A percentile compares a stretch with the other conserved stretches of the same genome.
phyloP scores from a whole-genome alignment of 1,140 invertebrate species.

The Leptonema lineaticorne region DNA sequence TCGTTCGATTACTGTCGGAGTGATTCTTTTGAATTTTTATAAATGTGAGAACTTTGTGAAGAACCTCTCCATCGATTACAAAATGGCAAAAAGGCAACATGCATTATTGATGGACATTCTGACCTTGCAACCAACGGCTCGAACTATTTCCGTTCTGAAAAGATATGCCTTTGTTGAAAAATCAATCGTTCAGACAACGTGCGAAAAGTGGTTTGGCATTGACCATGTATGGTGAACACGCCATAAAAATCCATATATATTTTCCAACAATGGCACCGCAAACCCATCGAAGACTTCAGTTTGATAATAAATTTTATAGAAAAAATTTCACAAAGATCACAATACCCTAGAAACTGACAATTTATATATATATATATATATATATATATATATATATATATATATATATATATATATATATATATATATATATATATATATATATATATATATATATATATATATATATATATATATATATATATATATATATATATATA shows the following conservation, averaged over 20 bases:
- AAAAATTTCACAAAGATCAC: background rate
- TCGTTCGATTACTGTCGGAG: no score
- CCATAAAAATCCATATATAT: background rate
- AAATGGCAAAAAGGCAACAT: background rate
- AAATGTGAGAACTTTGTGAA: background rate
- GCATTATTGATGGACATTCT: background rate
- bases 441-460: background rate
- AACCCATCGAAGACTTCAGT: background rate
- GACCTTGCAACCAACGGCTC: constrained; percentile 1
- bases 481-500: background rate
- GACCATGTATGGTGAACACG: constrained; percentile 1
- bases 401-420: background rate
- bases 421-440: background rate
- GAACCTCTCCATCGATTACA: background rate
- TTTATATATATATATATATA: background rate
- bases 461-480: background rate
- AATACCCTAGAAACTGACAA: background rate
- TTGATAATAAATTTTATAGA: background rate
- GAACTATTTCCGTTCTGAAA: constrained; percentile 8
- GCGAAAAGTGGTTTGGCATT: constrained; percentile 6
- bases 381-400: background rate
- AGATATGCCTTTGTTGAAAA: constrained; percentile 7
- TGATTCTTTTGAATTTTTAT: background rate
- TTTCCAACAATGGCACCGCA: background rate
- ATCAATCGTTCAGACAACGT: constrained; percentile 1